Base-by-base conservation (phyloP, 2,113 vertebrate genomes). In the Nesoenas mayeri region DNA sequence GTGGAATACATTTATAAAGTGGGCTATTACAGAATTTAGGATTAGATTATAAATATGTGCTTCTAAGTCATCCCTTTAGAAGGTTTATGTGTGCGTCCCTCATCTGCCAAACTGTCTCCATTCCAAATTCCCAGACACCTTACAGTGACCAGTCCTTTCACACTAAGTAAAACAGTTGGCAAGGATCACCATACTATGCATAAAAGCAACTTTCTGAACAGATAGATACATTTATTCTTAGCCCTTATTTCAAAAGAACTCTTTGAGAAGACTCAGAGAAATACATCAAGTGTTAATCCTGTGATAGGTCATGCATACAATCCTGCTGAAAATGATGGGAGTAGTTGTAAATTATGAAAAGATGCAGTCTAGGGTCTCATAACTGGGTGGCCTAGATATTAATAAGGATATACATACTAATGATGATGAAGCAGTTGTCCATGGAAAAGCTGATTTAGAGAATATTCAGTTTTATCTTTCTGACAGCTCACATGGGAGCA, bases 391-490 rank as follows among this genome's bases (percentile, higher is more conserved):
- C 97, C 97, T 96, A 97, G 96, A 98, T 98, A 98, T 97, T 98
- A 98, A 96, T 92, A 97, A 96, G 97, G 96, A 97, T 97, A 97
- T 97, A 97, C 97, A 97, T 97, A 96, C 97, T 98, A 98, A 98
- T 98, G 97, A 97, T 97, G 97, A 98, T 96, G 95, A 97, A 97
- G 97, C 98, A 97, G 97, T 97, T 98, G 98, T 96, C 97, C 96
- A 36, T 74, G 78, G 91, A 95, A 98, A 98, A 97, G 97, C 98
- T 98, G 98, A 97, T 97, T 98, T 97, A 95, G 73, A 95, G 96
- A 79, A 53, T 95, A 96, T 96, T 96, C 95, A 81, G 86, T 96
- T 98, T 98, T 97, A 97, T 98, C 98, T 97, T 97, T 95, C 96
- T 97, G 98, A 98, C 97, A 97, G 97, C 96, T 97, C 95, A 7